Evolutionary conservation across 2,113 vertebrate species (phyloP), one percentile per base, ranked within the genome.

Genomic region (Entomyzon cyanotis): DNA sequence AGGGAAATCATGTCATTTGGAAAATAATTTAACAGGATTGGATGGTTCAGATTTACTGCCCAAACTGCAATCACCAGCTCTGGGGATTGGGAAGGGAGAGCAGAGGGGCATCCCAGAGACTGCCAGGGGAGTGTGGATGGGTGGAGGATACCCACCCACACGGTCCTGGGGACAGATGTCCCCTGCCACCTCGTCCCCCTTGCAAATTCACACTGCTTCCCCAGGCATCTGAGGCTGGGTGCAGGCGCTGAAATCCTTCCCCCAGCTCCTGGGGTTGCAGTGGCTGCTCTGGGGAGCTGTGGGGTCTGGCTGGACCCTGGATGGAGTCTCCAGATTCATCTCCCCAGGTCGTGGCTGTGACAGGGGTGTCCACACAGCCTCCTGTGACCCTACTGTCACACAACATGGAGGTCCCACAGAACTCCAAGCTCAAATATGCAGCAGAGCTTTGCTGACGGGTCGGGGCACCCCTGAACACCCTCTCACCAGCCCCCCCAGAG

Each of bases 1-100:
- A 39, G 93, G 94, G 95, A 96, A 93, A 96, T 90, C 88, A 73
- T 39, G 69, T 92, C 94, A 68, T 94, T 95, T 68, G 80, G 81
- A 94, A 93, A 84, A 95, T 88, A 79, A 91, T 91, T 91, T 74
- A 94, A 84, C 87, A 35, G 83, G 68, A 86, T 65, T 93, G 82
- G 82, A 78, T n/a, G 63, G 78, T 35, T 82, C 69, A 92, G 80
- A 95, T 96, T 95, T 94, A 94, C 94, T 87, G 88, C 84, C 69
- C 79, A 35, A 93, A 81, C 33, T 53, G 63, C 58, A 69, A 47
- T 86, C 27, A 0, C 10, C 85, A 22, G 55, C 87, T n/a, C 90
- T 41, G 69, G 42, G 56, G 49, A 50, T 5, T 8, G 23, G 77
- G 16, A 46, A 64, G 35, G 39, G 63, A 82, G 64, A 52, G 58